Percentiles rank a stretch among this genome's conserved stretches.
Evolutionary conservation across 2,113 vertebrate species (phyloP).

Genomic region (Dipodomys ordii): DNA sequence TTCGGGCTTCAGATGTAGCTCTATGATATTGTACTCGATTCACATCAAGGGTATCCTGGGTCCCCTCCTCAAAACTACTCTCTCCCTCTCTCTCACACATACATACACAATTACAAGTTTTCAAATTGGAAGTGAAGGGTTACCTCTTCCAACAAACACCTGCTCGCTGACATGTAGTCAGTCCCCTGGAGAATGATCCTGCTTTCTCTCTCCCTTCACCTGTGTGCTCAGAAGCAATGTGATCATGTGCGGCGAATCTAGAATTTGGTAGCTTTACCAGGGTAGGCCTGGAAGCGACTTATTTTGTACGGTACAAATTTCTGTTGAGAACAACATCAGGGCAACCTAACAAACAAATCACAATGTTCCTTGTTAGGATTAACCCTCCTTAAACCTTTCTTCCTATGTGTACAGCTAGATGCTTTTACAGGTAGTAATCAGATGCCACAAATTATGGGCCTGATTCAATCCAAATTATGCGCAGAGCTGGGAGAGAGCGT

Average conservation of each 20-base stretch:
- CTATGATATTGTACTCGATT: neutral
- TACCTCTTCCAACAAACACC: neutral
- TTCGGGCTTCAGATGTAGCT: neutral
- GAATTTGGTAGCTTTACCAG: neutral
- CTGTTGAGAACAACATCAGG: neutral
- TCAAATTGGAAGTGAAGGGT: neutral
- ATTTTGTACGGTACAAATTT: neutral
- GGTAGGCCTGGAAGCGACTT: neutral
- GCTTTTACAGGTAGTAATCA: slow-evolving; percentile 64
- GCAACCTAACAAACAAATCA: slow-evolving; percentile 11
- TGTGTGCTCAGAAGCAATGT: accelerated
- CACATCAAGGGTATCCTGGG: neutral
- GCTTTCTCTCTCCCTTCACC: neutral
- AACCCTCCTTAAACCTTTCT: neutral
- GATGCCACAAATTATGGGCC: slow-evolving; percentile 56
- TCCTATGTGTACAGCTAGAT: neutral
- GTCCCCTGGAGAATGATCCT: neutral
- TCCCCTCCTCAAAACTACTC: neutral
- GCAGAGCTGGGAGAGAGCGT: neutral
- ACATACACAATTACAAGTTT: neutral
- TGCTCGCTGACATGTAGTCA: neutral
- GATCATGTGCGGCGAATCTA: neutral
- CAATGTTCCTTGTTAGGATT: neutral
- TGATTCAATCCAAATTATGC: slow-evolving; percentile 64
- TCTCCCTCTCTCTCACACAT: neutral